Evolutionary conservation across 2,888 invertebrate genomes (phyloP).

Genomic region (Pyrrhosoma nymphula): DNA sequence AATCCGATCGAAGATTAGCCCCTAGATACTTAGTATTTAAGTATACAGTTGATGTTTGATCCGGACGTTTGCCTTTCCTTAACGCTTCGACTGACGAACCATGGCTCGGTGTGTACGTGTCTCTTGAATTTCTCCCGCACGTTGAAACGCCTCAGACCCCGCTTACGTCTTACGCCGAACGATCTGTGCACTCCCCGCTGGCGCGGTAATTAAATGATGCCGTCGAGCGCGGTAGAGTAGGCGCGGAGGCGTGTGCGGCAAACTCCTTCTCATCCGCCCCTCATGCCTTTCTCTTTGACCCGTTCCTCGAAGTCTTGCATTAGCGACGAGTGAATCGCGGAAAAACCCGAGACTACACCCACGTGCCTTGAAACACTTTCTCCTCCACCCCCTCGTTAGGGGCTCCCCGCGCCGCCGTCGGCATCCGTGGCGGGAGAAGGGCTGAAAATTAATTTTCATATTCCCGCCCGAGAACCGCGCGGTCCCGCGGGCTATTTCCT

Average conservation of each 20-base stretch:
- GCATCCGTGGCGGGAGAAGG: neutral
- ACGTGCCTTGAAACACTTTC: slow-evolving; percentile 19
- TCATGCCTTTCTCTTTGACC: neutral
- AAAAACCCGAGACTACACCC: neutral
- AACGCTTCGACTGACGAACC: no score
- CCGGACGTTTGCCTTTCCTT: no score
- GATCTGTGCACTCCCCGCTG: neutral
- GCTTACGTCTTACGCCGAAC: neutral
- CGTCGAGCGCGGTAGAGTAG: neutral
- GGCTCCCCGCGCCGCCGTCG: neutral
- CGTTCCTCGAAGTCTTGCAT: neutral
- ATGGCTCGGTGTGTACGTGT: neutral
- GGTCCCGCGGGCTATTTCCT: neutral
- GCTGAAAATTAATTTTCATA: slow-evolving; percentile 35
- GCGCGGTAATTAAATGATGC: neutral
- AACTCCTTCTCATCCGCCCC: neutral
- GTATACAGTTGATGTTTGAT: no score
- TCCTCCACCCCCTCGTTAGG: neutral
- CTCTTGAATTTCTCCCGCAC: neutral
- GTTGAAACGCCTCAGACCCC: neutral
- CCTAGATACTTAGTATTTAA: no score
- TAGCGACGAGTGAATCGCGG: neutral
- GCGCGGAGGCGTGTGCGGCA: neutral
- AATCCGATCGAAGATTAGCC: no score
- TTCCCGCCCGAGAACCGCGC: neutral